Base-by-base conservation (phyloP, 2,113 vertebrate genomes). In the Muntiacus reevesi region DNA sequence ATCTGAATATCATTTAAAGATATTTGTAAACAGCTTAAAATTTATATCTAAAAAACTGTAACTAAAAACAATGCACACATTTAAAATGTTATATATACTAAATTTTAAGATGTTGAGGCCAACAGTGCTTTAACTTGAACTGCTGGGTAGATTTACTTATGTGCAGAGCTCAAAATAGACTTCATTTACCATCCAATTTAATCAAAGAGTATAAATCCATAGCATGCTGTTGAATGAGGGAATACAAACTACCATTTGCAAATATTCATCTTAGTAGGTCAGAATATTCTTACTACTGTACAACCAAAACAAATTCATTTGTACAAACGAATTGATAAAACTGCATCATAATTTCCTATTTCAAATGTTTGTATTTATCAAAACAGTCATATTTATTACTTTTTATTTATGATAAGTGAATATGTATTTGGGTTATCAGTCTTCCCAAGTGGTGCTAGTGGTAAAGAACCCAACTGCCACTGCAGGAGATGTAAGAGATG, bases 261-360 rank as follows among this genome's bases (percentile, higher is more conserved):
- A 94, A 87, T 85, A 94, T 8, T 90, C 54, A 84, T 30, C 43
- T 88, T 25, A 87, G 54, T 81, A 23, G 30, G 55, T 93, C 33
- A 84, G 50, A 92, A 82, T 95, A 92, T 36, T 91, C 76, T 94
- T 76, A 59, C 7, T 82, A 59, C 30, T 40, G 11, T 64, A 9
- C 27, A 87, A 85, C 23, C 43, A 96, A 94, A 96, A 84, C 52
- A 94, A 97, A 93, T 96, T 96, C 33, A 83, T 36, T 83, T 36
- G 33, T 83, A 90, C 1, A 47, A 89, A 33, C 28, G 5, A 62
- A 81, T 50, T 86, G 30, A 47, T 85, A 81, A 28, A 92, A 79
- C 6, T 87, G 40, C 17, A 57, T 74, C 21, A 57, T 55, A 84
- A 85, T n/a, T 88, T 21, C n/a, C n/a, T 36, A 94, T 62, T 93